Evolutionary conservation across 2,797 vertebrate species (phyloP), one percentile per base, ranked within the genome.

Genomic region (Rhabdomys pumilio): DNA sequence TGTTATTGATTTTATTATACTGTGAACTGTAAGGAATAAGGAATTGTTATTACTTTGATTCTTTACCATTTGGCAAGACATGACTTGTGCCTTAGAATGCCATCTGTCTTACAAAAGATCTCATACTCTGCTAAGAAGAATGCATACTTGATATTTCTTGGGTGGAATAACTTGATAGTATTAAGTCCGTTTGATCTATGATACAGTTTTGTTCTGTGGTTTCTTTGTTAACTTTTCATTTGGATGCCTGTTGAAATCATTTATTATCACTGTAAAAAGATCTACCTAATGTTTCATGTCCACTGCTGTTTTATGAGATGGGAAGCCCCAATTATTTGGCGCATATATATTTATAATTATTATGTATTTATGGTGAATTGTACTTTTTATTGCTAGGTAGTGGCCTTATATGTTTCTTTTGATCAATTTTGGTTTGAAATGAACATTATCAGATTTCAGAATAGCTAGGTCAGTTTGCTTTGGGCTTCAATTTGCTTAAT

Each of bases 171-270:
- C 15, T 15, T 86, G 65, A 55, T 87, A 38, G 6, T 55, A 14
- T 85, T 72, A 72, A 26, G 34, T 72, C 13, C 3, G 38, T 87
- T 72, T 55, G 50, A 87, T 72, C 65, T 55, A 72, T 87, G 50
- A 15, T 80, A 20, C n/a, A 29, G 50, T n/a, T 80, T 80, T 55
- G 22, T 24, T 53, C 31, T 55, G 8, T 10, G 22, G 20, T 26
- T 85, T 67, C 44, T 67, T 67, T 85, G 44, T 85, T 85, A 69
- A 67, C n/a, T 50, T 85, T 67, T 84, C 29, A 34, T 67, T 85
- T 67, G 31, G 19, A 47, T 85, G 1, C 44, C 61, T 67, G 12
- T 53, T 50, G 34, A 72, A 55, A 38, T 38, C 47, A 86, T 34
- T 67, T 6, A 69, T 86, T 55, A 55, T 72, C 2, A 38, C 11